Base-by-base conservation (phyloP, 2,113 vertebrate genomes). In the Pelmatolapia mariae region DNA sequence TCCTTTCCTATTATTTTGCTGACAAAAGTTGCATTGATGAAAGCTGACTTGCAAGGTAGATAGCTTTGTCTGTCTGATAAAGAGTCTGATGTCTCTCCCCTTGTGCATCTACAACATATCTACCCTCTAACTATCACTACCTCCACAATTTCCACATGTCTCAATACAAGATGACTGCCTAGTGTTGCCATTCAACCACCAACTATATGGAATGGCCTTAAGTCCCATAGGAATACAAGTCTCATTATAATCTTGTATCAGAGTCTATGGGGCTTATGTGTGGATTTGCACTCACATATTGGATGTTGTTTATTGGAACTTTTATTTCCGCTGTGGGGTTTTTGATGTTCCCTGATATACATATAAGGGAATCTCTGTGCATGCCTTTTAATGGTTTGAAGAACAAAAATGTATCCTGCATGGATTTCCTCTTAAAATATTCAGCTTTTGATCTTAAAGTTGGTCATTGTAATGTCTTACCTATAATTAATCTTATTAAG, bases 11-110 rank as follows among this genome's bases (percentile, higher is more conserved):
- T 97, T 94, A 93, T 97, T 98, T 98, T 97, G 98, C 97, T 96
- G 97, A 97, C 98, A 98, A 98, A 96, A 98, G 98, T 99, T 98
- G 97, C 98, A 98, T 98, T 99, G 98, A 98, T 98, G 98, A 98
- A 98, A 98, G 98, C 98, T 98, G 98, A 98, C 97, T 98, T 98
- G 97, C 98, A 98, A 99, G 98, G 98, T 99, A 99, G 98, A 99
- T 97, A 97, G 98, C 95, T 95, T 96, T 97, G 94, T 97, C 91
- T 98, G 97, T 98, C 95, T 95, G 90, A 91, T 96, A 96, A 95
- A 95, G 96, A 97, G 97, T 97, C 97, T 97, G 96, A 97, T 97
- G 96, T 94, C 96, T 96, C 91, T 82, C 85, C 89, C 85, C 83
- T 18, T 10, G 31, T 81, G 89, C 91, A 87, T 92, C 82, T 90